A percentile compares a stretch with the other conserved stretches of the same genome.
These are phyloP conservation scores for Poeciliopsis infans DNA, from an alignment of 2,797 vertebrate species.

Conservation along the genomic window DNA sequence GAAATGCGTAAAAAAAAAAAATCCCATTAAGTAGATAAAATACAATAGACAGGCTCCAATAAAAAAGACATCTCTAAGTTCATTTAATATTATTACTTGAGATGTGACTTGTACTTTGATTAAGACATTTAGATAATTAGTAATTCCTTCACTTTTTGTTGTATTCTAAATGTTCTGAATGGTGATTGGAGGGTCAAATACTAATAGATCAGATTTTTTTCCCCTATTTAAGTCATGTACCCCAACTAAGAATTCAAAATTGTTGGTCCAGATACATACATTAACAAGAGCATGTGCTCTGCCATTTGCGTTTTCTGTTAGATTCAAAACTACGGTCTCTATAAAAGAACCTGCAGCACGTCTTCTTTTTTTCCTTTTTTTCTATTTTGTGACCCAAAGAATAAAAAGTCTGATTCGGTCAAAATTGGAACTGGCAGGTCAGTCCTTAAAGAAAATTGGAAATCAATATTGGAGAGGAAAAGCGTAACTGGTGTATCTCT, in stretches of 20 bases:
- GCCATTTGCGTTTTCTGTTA: neutral
- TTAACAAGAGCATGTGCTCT: neutral
- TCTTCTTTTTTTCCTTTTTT: neutral
- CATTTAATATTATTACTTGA: neutral
- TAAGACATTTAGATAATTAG: neutral
- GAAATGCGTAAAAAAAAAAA: neutral
- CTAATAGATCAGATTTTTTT: neutral
- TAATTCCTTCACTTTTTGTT: neutral
- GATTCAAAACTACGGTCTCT: neutral
- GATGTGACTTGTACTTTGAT: neutral
- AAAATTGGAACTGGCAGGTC: neutral
- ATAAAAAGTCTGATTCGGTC: neutral
- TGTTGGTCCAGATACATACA: neutral
- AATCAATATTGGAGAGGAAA: neutral
- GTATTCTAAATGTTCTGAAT: neutral
- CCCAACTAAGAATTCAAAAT: neutral
- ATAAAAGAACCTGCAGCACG: neutral
- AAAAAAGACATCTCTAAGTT: neutral
- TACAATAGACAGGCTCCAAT: neutral
- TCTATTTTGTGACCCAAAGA: neutral
- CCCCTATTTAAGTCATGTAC: neutral
- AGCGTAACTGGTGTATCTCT: neutral
- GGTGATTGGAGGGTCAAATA: neutral
- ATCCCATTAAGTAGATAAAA: neutral
- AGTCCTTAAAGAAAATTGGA: constrained; percentile 2